These are phyloP conservation scores for Pachyramphus minor DNA, from an alignment of 2,113 vertebrate species.

Conservation along the genomic window DNA sequence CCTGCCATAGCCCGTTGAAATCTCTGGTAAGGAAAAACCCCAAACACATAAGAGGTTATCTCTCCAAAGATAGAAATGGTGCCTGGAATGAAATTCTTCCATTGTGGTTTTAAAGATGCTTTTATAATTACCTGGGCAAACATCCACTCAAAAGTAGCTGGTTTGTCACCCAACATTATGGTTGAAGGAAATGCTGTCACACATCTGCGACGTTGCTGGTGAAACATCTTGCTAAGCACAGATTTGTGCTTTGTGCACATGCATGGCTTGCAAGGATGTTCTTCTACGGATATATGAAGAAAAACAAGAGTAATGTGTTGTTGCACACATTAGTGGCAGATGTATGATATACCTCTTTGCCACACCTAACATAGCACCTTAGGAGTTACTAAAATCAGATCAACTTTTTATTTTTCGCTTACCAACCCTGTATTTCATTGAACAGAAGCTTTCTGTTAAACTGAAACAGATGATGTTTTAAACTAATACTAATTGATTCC, in stretches of 20 bases:
- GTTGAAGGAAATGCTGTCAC: not conserved
- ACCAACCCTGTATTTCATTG: slow-evolving; percentile 70
- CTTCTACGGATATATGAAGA: not conserved
- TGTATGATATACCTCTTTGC: not conserved
- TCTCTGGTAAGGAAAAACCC: not conserved
- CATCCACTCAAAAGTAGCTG: not conserved
- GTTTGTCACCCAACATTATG: not conserved
- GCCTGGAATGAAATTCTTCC: not conserved
- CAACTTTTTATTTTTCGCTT: slow-evolving; percentile 72
- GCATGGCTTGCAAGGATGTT: not conserved
- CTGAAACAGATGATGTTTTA: slow-evolving; percentile 79
- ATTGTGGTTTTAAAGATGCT: not conserved
- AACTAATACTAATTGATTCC: slow-evolving; percentile 82
- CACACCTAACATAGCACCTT: not conserved
- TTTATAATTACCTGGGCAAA: slow-evolving; percentile 16
- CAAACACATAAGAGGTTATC: not conserved
- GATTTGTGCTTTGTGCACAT: not conserved
- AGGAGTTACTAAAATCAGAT: slow-evolving; percentile 54
- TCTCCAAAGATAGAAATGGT: not conserved
- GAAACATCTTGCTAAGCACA: not conserved
- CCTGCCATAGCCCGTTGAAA: not conserved
- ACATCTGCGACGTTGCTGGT: not conserved
- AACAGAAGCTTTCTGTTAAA: slow-evolving; percentile 78
- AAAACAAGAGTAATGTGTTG: not conserved
- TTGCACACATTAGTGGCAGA: not conserved